Evolutionary conservation across 2,113 vertebrate genomes (phyloP).

Genomic region (Lontra canadensis): DNA sequence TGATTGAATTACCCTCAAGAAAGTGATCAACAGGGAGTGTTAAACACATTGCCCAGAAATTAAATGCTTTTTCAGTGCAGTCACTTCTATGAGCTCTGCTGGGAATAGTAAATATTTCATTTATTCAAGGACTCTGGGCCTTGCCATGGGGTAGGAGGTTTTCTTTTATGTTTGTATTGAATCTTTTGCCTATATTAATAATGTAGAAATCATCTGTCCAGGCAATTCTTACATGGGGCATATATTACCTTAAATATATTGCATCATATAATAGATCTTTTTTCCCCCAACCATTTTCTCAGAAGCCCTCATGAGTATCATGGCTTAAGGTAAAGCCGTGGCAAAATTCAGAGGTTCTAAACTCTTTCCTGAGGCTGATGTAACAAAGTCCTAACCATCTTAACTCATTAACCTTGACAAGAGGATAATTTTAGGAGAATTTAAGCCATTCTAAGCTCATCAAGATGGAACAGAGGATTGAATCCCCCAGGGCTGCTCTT

Average conservation of each 20-base stretch:
- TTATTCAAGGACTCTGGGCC: not conserved
- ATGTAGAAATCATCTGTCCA: not conserved
- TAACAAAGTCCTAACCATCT: not conserved
- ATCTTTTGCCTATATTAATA: not conserved
- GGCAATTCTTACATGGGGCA: not conserved
- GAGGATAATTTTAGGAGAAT: not conserved
- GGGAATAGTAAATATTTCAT: not conserved
- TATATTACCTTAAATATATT: not conserved
- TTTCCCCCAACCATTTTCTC: not conserved
- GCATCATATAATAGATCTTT: not conserved
- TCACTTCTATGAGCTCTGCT: not conserved
- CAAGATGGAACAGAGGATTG: not conserved
- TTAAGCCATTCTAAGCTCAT: not conserved
- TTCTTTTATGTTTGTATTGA: conserved; percentile 18
- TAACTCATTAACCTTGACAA: not conserved
- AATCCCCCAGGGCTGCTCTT: not conserved
- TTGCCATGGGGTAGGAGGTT: not conserved
- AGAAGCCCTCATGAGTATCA: not conserved
- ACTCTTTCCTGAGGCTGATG: not conserved
- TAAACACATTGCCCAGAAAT: conserved; percentile 28
- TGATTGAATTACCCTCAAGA: not conserved
- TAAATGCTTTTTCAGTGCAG: not conserved
- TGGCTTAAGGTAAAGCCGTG: not conserved
- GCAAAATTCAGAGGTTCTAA: not conserved
- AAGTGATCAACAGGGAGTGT: conserved; percentile 2